Percentiles rank a stretch among this genome's conserved stretches.
These are phyloP conservation scores for Lepus townsendii DNA, from an alignment of 2,797 vertebrate genomes.

Conservation along the genomic window DNA sequence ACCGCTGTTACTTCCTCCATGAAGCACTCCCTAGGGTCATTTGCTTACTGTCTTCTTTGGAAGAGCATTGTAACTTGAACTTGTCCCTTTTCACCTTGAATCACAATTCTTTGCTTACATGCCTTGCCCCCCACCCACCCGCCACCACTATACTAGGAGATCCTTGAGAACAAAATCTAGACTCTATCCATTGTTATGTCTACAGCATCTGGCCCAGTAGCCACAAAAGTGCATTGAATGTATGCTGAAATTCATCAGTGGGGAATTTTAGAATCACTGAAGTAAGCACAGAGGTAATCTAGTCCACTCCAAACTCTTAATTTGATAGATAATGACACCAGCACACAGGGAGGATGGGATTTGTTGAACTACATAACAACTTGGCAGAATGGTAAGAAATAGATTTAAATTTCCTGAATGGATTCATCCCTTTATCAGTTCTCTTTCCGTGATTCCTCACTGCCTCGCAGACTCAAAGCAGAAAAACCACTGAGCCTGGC, in stretches of 20 bases:
- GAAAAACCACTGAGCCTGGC: constrained; percentile 54
- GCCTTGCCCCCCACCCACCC: neutral
- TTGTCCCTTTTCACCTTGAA: constrained; percentile 15
- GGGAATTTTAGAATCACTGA: constrained; percentile 10
- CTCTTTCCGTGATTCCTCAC: constrained; percentile 62
- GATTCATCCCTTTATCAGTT: constrained; percentile 55
- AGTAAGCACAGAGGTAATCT: neutral
- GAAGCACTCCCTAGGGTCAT: constrained; percentile 23
- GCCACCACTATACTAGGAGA: neutral
- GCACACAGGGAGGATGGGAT: constrained; percentile 1
- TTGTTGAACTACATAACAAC: constrained; percentile 48
- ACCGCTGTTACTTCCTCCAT: constrained; percentile 51
- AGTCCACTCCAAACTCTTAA: constrained; percentile 30
- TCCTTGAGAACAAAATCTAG: constrained; percentile 6
- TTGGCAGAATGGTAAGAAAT: constrained; percentile 49
- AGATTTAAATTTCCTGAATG: constrained; percentile 61
- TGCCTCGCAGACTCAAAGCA: constrained; percentile 59
- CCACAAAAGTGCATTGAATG: neutral
- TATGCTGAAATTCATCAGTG: constrained; percentile 19
- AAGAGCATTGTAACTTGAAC: constrained; percentile 17
- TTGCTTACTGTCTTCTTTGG: constrained; percentile 24
- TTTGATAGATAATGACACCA: constrained; percentile 53
- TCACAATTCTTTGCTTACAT: constrained; percentile 42
- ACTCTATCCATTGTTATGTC: neutral
- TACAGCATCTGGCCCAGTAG: neutral